Conservation (phyloP, 2,888 invertebrate species). For the Agrochola lota region DNA sequence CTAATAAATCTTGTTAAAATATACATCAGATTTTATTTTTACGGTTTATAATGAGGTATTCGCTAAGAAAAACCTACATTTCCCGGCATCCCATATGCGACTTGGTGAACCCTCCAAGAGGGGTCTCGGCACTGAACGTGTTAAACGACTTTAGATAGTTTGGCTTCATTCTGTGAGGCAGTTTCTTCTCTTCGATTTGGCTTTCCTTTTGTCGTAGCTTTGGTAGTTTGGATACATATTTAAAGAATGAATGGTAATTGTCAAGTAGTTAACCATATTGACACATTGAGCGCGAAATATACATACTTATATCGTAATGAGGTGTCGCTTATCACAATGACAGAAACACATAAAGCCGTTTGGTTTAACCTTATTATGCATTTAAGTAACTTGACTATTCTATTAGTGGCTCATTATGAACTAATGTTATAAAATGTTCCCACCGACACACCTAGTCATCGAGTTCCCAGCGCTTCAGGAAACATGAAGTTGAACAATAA, state of each 20-base stretch:
- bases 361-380: constrained; percentile 31
- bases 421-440: constrained; percentile 18
- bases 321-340: constrained; percentile 28
- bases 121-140: too few species aligned
- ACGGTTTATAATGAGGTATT: too few species aligned
- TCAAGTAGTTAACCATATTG: neutral
- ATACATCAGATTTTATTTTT: too few species aligned
- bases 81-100: too few species aligned
- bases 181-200: neutral
- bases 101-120: too few species aligned
- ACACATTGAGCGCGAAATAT: neutral
- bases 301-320: constrained; percentile 10
- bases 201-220: neutral
- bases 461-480: constrained; percentile 19
- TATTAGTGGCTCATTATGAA: constrained; percentile 22
- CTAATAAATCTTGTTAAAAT: too few species aligned
- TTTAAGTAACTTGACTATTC: constrained; percentile 35
- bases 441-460: constrained; percentile 5
- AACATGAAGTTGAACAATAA: constrained; percentile 25
- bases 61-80: too few species aligned
- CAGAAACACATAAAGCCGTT: constrained; percentile 29
- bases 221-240: constrained; percentile 24
- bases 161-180: neutral
- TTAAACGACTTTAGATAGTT: neutral
- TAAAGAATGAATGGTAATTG: constrained; percentile 16